Conservation (phyloP, 2,888 invertebrate genomes). For the Calephelis perditalis region DNA sequence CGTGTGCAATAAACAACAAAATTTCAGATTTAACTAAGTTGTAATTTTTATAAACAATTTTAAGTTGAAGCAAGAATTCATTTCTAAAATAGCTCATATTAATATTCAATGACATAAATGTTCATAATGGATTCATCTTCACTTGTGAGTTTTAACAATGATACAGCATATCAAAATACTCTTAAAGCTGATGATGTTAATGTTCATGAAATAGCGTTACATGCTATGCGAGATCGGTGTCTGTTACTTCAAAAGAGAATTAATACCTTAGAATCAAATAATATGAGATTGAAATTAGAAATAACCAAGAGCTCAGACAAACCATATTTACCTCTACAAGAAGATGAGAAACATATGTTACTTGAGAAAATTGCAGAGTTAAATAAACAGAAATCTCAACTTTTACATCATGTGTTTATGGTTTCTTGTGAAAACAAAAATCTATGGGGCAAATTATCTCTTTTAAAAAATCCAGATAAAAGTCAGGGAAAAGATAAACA, state of each 20-base stretch:
- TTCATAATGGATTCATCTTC: conserved; percentile 62
- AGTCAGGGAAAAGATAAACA: conserved; percentile 41
- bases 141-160: conserved; percentile 70
- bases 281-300: conserved; percentile 78
- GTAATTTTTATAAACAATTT: no score
- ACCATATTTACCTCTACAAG: conserved; percentile 50
- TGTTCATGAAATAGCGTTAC: conserved; percentile 86
- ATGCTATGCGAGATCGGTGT: conserved; percentile 90
- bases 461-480: conserved; percentile 54
- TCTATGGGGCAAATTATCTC: conserved; percentile 86
- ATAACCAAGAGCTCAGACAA: conserved; percentile 46
- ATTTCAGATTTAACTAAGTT: no score
- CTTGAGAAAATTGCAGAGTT: conserved; percentile 83
- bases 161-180: conserved; percentile 63
- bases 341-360: conserved; percentile 70
- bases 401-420: conserved; percentile 88
- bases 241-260: conserved; percentile 85
- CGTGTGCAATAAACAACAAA: no score
- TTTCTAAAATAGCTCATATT: no score
- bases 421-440: conserved; percentile 89
- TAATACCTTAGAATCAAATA: conserved; percentile 85
- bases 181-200: conserved; percentile 70
- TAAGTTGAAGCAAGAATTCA: no score
- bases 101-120: background rate
- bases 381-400: conserved; percentile 85